Base-by-base conservation (phyloP, 2,888 invertebrate species). In the Nemurella pictetii region DNA sequence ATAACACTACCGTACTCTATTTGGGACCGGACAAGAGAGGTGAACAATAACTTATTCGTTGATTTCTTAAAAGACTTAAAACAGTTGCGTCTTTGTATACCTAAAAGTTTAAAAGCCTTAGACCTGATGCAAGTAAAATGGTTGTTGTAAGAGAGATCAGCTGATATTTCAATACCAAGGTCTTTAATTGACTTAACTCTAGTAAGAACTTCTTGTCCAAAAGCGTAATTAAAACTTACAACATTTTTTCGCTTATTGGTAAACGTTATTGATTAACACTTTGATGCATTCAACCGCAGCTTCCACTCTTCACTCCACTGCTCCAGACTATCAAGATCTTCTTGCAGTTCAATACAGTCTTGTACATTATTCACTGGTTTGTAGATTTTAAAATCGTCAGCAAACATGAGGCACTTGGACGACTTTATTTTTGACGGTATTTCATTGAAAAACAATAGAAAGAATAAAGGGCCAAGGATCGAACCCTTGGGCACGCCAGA, bases 371-470 rank as follows among this genome's bases (percentile, higher is more conserved):
- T 7, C 20, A 20, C 28, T 30, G 80, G 80, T n/a, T 29, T 29
- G 29, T 20, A 80, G 29, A 80, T 20, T 80, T 80, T 80, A 20
- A 80, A 80, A 29, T 80, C 80, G 29, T 80, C 80, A 20, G 80
- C 80, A 30, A 29, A 80, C 32, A 80, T 30, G 20, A 80, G 32
- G 3, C 20, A 80, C 32, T 80, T 80, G 29, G 80, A 80, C 4
- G 9, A 30, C 29, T 30, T 30, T 1, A 80, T 20, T 20, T 20
- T 7, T 29, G 7, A 15, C 9, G 80, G 80, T 15, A 80, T 28
- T 12, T 80, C 80, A 30, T 80, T 80, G n/a, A 80, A 29, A 30
- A 20, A 80, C 20, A 80, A 15, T 20, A 30, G 15, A 30, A 80
- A 80, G 4, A 80, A 25, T 12, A 80, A 25, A 0, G 80, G 80